A percentile compares a stretch with the other conserved stretches of the same genome.
Evolutionary conservation across 2,113 vertebrate species (phyloP).

Genomic region (Ranitomeya imitator): DNA sequence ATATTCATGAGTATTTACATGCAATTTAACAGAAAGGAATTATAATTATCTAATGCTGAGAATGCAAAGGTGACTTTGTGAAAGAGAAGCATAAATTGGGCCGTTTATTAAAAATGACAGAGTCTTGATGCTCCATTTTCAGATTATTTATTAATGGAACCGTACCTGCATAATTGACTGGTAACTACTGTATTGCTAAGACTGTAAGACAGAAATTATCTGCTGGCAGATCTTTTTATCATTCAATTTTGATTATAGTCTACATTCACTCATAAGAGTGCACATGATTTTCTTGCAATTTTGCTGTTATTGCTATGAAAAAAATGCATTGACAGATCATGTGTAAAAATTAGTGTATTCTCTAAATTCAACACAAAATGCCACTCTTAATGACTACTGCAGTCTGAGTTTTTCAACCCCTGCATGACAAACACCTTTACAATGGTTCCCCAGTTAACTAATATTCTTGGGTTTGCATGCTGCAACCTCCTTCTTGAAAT

Average conservation of each 20-base stretch:
- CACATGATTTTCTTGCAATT: not conserved
- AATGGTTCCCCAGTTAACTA: no score
- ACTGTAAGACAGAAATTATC: not conserved
- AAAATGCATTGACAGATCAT: no score
- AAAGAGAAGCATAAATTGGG: not conserved
- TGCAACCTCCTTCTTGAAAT: no score
- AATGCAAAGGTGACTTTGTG: conserved; percentile 24
- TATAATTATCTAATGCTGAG: conserved; percentile 2
- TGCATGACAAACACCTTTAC: no score
- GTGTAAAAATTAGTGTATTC: no score
- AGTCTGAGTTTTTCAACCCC: no score
- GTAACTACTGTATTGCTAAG: not conserved
- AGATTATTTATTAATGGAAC: conserved; percentile 21
- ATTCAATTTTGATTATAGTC: not conserved
- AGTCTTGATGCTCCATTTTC: not conserved
- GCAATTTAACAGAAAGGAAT: not conserved
- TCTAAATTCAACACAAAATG: no score
- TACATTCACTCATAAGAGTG: not conserved
- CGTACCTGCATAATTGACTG: conserved; percentile 5
- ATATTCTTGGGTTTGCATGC: no score
- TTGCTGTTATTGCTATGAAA: not conserved
- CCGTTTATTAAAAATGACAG: conserved; percentile 1
- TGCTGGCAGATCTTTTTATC: not conserved
- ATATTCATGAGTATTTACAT: conserved; percentile 30
- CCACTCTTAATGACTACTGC: no score